These are phyloP conservation scores for Crossocerus cetratus DNA, from an alignment of 2,888 invertebrate genomes.

Conservation along the genomic window DNA sequence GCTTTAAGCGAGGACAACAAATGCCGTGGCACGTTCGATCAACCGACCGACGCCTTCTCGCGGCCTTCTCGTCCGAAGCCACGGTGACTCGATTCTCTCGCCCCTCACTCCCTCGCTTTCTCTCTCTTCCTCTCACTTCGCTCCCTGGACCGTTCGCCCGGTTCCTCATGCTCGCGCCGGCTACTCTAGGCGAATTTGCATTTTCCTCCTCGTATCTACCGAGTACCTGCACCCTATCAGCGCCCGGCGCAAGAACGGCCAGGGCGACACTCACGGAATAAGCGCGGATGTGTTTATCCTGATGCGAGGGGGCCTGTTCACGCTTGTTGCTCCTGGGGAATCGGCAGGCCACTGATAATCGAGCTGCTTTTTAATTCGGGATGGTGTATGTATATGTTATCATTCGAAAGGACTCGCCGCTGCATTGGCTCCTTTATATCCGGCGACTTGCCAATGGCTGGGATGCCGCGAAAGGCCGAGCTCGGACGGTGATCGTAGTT, in stretches of 20 bases:
- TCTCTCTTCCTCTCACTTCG: neutral
- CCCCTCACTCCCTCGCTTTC: neutral
- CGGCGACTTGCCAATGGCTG: too few relatives aligned
- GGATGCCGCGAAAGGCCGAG: too few relatives aligned
- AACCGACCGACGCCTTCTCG: constrained; percentile 47
- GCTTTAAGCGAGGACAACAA: constrained; percentile 64
- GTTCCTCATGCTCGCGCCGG: neutral
- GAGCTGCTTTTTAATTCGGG: neutral
- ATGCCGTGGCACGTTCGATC: constrained; percentile 73
- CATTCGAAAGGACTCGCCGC: too few relatives aligned
- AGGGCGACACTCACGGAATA: neutral
- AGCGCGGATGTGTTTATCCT: constrained; percentile 1
- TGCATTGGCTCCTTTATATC: too few relatives aligned
- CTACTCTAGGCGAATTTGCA: constrained; percentile 44
- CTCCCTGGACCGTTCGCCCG: neutral
- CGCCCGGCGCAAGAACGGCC: neutral
- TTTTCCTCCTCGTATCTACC: constrained; percentile 26
- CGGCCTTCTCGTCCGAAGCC: constrained; percentile 11
- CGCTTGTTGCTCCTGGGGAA: neutral
- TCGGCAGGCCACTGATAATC: neutral
- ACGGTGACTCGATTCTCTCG: constrained; percentile 22
- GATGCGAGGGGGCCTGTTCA: neutral
- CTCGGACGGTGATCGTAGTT: too few relatives aligned
- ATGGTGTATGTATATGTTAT: too few relatives aligned
- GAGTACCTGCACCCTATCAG: constrained; percentile 4